These are phyloP conservation scores for Pachypeltis micranthus DNA, from an alignment of 1,140 invertebrate genomes.

Conservation along the genomic window DNA sequence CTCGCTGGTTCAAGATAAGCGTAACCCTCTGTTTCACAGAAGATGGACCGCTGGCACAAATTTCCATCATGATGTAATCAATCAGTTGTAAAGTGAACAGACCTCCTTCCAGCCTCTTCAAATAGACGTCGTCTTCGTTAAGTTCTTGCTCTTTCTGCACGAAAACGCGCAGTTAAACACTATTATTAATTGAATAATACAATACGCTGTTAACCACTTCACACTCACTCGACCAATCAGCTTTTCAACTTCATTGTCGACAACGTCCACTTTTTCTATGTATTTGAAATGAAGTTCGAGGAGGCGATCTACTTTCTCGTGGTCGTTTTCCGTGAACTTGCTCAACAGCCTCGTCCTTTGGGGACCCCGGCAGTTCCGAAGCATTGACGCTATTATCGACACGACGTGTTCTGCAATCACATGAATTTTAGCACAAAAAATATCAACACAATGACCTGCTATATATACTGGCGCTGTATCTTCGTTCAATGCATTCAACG, in stretches of 20 bases:
- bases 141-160: conserved; percentile 12
- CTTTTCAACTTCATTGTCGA: conserved; percentile 63
- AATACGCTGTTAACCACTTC: no score
- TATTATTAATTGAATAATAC: no score
- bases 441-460: no score
- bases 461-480: no score
- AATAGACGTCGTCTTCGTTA: conserved; percentile 73
- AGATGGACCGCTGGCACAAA: conserved; percentile 60
- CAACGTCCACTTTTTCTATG: conserved; percentile 78
- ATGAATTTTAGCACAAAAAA: not conserved
- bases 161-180: not conserved
- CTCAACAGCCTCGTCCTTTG: conserved; percentile 80
- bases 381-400: conserved; percentile 86
- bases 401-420: conserved; percentile 71
- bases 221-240: conserved; percentile 31
- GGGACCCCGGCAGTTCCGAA: conserved; percentile 80
- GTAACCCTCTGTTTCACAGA: conserved; percentile 78
- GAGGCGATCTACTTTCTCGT: conserved; percentile 94
- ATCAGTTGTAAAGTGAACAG: conserved; percentile 91
- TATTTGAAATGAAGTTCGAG: conserved; percentile 97
- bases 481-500: no score
- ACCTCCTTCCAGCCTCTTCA: conserved; percentile 79
- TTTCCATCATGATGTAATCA: conserved; percentile 90
- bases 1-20: conserved; percentile 76
- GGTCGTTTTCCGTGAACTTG: conserved; percentile 97